Conservation (phyloP, 2,797 vertebrate species). For the Parauchenoglanis ngamensis region DNA sequence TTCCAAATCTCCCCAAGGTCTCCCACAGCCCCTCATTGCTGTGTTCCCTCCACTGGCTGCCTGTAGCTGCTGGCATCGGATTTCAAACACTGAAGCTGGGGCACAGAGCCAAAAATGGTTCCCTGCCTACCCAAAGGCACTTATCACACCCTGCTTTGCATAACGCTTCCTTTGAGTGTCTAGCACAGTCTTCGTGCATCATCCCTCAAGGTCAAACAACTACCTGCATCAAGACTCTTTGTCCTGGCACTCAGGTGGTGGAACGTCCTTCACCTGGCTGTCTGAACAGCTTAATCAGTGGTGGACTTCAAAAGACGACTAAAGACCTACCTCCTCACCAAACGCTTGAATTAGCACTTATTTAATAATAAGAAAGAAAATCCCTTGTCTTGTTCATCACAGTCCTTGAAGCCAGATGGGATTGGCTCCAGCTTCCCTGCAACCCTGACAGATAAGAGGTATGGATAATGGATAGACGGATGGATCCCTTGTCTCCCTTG, state of each 20-base stretch:
- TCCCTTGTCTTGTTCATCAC: not conserved
- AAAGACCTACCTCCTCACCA: not conserved
- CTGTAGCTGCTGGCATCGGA: not conserved
- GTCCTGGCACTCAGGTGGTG: not conserved
- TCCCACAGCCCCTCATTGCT: not conserved
- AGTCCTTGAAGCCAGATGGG: too few relatives aligned
- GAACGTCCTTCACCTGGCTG: not conserved
- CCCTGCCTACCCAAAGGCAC: not conserved
- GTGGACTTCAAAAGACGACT: not conserved
- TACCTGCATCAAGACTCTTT: not conserved
- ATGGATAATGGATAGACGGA: too few relatives aligned
- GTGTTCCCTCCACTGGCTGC: not conserved
- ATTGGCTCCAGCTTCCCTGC: too few relatives aligned
- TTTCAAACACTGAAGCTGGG: not conserved
- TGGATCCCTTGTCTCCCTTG: not conserved
- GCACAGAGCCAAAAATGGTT: not conserved
- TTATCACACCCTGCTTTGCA: not conserved
- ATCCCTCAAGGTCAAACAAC: not conserved
- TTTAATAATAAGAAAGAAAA: too few relatives aligned
- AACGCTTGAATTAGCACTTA: not conserved
- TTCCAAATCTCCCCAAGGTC: not conserved
- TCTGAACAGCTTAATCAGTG: not conserved
- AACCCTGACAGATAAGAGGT: too few relatives aligned
- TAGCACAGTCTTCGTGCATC: not conserved
- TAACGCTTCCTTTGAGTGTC: not conserved